Evolutionary conservation across 2,113 vertebrate species (phyloP).

Genomic region (Microcebus griseorufus): DNA sequence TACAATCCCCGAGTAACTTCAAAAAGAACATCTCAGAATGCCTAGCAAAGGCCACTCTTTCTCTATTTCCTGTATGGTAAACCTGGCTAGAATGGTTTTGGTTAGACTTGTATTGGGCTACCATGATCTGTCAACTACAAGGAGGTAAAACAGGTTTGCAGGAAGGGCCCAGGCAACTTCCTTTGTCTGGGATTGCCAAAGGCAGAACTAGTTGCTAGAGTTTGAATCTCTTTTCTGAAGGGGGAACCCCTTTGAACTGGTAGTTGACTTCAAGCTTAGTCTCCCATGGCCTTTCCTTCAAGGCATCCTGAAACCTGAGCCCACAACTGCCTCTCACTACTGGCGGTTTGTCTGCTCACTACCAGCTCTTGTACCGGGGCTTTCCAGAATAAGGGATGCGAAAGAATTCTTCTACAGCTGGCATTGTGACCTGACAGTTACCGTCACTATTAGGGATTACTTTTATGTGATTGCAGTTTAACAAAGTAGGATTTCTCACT

Average conservation of each 20-base stretch:
- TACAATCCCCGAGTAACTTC: not conserved
- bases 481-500: slow-evolving; percentile 69
- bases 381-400: not conserved
- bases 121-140: not conserved
- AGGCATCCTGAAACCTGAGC: not conserved
- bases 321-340: not conserved
- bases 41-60: not conserved
- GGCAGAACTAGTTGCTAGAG: not conserved
- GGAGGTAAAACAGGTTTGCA: not conserved
- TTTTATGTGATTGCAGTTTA: slow-evolving; percentile 35
- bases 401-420: slow-evolving; percentile 44
- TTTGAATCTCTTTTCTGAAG: slow-evolving; percentile 17
- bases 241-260: not conserved
- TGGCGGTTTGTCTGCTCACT: not conserved
- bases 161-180: not conserved
- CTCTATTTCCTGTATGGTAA: not conserved
- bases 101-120: not conserved
- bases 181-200: not conserved
- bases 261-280: not conserved
- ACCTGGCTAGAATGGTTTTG: not conserved
- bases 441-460: not conserved
- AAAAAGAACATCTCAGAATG: slow-evolving; percentile 6
- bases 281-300: not conserved
- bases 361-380: not conserved
- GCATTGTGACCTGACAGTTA: slow-evolving; percentile 39